Base-by-base conservation (phyloP, 37 sponge, comb jelly and placozoan species). In the Bolinopsis microptera region DNA sequence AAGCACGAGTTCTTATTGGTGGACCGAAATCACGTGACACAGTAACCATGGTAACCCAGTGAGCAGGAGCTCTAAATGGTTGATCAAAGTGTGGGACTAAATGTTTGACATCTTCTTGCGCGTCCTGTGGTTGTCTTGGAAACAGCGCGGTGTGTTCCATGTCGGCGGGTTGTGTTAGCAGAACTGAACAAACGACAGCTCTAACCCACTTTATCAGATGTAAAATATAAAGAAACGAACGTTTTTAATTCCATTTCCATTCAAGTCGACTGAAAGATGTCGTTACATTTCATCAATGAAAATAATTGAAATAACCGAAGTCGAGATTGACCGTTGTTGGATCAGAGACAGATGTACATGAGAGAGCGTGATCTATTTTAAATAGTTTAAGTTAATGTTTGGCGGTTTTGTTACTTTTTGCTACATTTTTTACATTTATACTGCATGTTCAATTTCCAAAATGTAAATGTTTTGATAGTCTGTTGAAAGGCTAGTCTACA, bases 361-460 rank as follows among this genome's bases (percentile, higher is more conserved):
- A n/a, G n/a, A n/a, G n/a, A n/a, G n/a, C n/a, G 5, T 18, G 13
- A 48, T 48, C 61, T 48, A 5, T 48, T 48, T 48, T 48, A 48
- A 48, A 48, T 48, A 5, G 61, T 48, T 48, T 48, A 48, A 48
- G 13, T 48, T 48, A 18, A 48, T 48, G 80, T 77, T 77, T 77
- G 32, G 80, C 80, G 80, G 32, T 77, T 77, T 77, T 77, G 36
- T 77, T 77, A 77, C 80, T 77, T 77, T 77, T 77, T 77, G 80
- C 80, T 77, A 77, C 80, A 77, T 77, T 77, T 77, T 77, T 34
- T 77, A 77, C 80, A 34, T 77, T 77, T 77, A 77, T 77, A 77
- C 80, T 77, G 80, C 80, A 77, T 77, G 80, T 77, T 77, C 35
- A 32, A 77, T 77, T 27, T 77, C 80, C 36, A 77, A 77, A 77